A percentile compares a stretch with the other conserved stretches of the same genome.
Evolutionary conservation across 1,140 invertebrate species (phyloP).

Genomic region (Varroa destructor): DNA sequence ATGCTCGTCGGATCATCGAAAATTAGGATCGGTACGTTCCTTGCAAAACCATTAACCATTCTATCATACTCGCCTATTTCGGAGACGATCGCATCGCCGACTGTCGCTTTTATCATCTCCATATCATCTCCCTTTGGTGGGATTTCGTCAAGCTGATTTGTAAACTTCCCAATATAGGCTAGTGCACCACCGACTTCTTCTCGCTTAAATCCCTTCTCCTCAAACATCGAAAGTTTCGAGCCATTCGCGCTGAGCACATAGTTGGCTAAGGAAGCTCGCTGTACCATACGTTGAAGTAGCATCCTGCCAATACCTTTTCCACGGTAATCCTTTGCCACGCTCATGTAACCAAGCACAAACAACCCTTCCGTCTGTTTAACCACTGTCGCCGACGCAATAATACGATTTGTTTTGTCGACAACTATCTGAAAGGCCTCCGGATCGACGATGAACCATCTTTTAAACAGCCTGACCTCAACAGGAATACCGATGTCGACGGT

Average conservation of each 20-base stretch:
- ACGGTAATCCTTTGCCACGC: not conserved
- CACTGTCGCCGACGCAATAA: conserved; percentile 8
- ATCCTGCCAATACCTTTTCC: not conserved
- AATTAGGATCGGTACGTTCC: not conserved
- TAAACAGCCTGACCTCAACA: conserved; percentile 9
- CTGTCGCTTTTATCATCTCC: not conserved
- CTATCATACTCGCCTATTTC: conserved; percentile 3
- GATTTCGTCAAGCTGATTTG: not conserved
- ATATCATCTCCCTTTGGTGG: not conserved
- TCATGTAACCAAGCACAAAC: not conserved
- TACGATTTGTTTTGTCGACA: conserved; percentile 1
- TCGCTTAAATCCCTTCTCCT: not conserved
- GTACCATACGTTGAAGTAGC: not conserved
- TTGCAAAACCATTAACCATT: not conserved
- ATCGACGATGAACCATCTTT: conserved; percentile 3
- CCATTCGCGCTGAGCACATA: conserved; percentile 1
- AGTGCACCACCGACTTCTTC: not conserved
- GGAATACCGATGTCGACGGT: not conserved
- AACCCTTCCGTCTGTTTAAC: conserved; percentile 10
- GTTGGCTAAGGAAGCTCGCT: not conserved
- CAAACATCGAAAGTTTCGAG: not conserved
- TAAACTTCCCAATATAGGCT: not conserved
- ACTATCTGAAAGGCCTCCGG: conserved; percentile 14
- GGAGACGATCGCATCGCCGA: not conserved
- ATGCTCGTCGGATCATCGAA: not conserved